A percentile compares a stretch with the other conserved stretches of the same genome.
phyloP scores from a whole-genome alignment of 2,888 invertebrate genomes.

The Ophion ellenae region DNA sequence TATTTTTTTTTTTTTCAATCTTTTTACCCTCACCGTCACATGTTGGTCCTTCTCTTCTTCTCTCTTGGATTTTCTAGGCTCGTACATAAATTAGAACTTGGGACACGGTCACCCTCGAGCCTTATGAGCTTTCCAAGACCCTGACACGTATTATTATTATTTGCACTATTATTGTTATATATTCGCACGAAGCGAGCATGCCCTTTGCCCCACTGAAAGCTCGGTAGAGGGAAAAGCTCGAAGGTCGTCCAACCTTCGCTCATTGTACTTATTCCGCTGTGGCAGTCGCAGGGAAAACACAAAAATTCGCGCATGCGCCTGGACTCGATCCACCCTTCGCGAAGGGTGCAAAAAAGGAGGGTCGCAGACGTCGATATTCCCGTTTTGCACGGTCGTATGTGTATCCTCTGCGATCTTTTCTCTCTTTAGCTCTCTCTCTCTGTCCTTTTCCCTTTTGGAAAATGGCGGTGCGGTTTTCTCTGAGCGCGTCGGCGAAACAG shows the following conservation, averaged over 20 bases:
- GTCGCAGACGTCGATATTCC: conserved; percentile 75
- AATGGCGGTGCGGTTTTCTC: no score
- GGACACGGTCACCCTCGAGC: conserved; percentile 56
- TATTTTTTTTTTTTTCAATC: conserved; percentile 16
- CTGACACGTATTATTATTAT: conserved; percentile 19
- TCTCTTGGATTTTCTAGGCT: conserved; percentile 68
- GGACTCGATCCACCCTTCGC: background rate
- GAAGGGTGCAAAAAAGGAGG: conserved; percentile 17
- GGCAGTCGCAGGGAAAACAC: conserved; percentile 19
- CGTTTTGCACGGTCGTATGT: conserved; percentile 60
- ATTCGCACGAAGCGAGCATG: no score
- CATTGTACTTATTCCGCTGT: conserved; percentile 3
- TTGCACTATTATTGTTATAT: no score
- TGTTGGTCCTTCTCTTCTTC: conserved; percentile 55
- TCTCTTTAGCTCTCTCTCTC: background rate
- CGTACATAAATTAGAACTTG: conserved; percentile 71
- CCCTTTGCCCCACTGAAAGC: no score
- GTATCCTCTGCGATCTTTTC: conserved; percentile 47
- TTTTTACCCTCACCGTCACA: conserved; percentile 59
- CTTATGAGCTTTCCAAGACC: conserved; percentile 43
- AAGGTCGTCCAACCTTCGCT: conserved; percentile 14
- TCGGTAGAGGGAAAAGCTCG: no score
- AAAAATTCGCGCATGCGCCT: conserved; percentile 68
- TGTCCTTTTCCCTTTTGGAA: conserved; percentile 1
- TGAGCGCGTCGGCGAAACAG: conserved; percentile 7